These are phyloP conservation scores for Phrynocephalus forsythii DNA, from an alignment of 2,797 vertebrate genomes.

Conservation along the genomic window DNA sequence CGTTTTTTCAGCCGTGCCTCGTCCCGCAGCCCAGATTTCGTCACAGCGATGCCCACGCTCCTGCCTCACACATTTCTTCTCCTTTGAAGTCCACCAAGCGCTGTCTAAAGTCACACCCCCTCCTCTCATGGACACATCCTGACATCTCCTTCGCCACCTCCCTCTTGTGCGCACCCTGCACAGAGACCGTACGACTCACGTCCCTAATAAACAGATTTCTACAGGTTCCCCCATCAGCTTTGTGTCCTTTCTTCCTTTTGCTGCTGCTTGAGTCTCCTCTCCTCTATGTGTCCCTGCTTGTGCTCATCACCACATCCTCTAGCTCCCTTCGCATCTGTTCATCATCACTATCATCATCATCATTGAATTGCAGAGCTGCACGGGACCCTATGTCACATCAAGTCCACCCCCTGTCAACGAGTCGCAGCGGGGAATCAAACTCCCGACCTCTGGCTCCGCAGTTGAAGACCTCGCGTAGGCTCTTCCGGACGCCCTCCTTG, in stretches of 20 bases:
- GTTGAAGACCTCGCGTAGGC: not conserved
- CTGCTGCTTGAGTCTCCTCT: not conserved
- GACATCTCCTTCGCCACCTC: not conserved
- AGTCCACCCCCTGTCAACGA: too few relatives aligned
- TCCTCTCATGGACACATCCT: not conserved
- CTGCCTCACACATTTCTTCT: not conserved
- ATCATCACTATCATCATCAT: too few relatives aligned
- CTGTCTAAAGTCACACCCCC: not conserved
- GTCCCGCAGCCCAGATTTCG: not conserved
- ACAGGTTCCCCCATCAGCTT: not conserved
- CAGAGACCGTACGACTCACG: not conserved
- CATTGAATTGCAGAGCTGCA: too few relatives aligned
- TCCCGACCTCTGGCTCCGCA: too few relatives aligned
- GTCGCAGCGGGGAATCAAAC: too few relatives aligned
- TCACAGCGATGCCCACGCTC: not conserved
- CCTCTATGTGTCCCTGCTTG: not conserved
- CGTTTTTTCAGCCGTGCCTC: accelerated
- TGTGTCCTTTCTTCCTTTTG: not conserved
- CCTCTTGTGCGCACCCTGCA: not conserved
- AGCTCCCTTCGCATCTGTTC: not conserved
- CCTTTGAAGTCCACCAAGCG: not conserved
- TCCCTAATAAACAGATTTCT: not conserved
- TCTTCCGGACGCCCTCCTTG: not conserved
- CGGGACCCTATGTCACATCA: too few relatives aligned
- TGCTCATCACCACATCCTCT: not conserved